Evolutionary conservation across 2,113 vertebrate species (phyloP).

Genomic region (Pluvianellus socialis): DNA sequence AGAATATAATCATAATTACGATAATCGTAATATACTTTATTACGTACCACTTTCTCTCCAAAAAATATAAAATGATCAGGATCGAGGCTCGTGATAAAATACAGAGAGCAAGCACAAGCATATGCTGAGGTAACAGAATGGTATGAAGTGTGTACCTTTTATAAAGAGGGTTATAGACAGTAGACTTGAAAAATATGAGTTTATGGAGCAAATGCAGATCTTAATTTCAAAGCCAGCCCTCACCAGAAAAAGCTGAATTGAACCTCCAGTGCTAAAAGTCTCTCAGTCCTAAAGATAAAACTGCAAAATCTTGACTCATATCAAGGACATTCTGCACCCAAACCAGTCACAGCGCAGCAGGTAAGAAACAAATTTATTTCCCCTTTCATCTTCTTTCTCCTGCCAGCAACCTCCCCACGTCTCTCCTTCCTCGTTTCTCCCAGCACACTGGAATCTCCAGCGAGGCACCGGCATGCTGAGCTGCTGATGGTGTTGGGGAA

Average conservation of each 20-base stretch:
- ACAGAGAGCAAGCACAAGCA: background rate
- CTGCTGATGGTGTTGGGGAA: background rate
- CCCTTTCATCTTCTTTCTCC: background rate
- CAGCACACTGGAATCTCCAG: fast-evolving
- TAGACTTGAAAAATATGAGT: background rate
- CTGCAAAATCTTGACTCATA: background rate
- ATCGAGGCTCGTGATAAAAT: background rate
- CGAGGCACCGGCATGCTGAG: background rate
- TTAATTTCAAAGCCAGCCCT: background rate
- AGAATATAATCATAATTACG: background rate
- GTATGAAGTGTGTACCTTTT: background rate
- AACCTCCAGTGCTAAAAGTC: background rate
- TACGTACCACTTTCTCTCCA: background rate
- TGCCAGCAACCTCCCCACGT: background rate
- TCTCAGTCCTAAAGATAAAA: background rate
- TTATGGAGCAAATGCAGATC: background rate
- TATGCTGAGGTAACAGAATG: background rate
- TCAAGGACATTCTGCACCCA: background rate
- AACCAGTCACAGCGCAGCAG: background rate
- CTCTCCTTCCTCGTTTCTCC: background rate
- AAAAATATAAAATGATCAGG: background rate
- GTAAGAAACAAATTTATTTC: background rate
- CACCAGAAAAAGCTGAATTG: background rate
- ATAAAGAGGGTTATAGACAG: background rate
- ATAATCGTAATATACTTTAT: background rate